Evolutionary conservation across 1,140 invertebrate genomes (phyloP).

Genomic region (Radopholus similis): DNA sequence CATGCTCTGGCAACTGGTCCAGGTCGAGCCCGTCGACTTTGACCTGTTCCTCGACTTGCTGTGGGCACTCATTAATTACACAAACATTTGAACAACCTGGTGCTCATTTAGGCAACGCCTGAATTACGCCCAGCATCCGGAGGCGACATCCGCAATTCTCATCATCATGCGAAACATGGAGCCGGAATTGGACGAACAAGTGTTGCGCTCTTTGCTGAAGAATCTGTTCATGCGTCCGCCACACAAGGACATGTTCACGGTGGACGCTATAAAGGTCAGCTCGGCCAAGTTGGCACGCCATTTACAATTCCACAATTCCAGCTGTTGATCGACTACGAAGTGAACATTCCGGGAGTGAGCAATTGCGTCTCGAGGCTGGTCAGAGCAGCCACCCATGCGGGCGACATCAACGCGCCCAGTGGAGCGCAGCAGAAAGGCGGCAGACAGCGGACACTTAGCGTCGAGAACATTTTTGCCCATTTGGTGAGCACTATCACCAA

Average conservation of each 20-base stretch:
- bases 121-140: constrained; percentile 27
- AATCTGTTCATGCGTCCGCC: constrained; percentile 14
- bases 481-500: constrained; percentile 6
- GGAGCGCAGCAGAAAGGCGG: not conserved
- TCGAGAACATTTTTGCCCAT: constrained; percentile 16
- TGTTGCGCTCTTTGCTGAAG: constrained; percentile 8
- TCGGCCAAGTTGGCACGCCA: not conserved
- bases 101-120: constrained; percentile 11
- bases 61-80: not conserved
- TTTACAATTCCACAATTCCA: not conserved
- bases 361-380: constrained; percentile 3
- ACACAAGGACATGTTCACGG: constrained; percentile 29
- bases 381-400: not conserved
- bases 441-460: not conserved
- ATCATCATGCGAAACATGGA: constrained; percentile 33
- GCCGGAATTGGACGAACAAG: constrained; percentile 6
- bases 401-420: constrained; percentile 2
- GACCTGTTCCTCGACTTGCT: constrained; percentile 9
- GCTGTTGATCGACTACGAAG: constrained; percentile 9
- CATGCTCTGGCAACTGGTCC: constrained; percentile 33
- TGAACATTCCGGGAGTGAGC: constrained; percentile 9
- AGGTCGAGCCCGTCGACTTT: constrained; percentile 8
- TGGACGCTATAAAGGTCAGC: constrained; percentile 25
- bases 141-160: constrained; percentile 19
- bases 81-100: not conserved